Evolutionary conservation across 2,797 vertebrate species (phyloP).

Genomic region (Malurus splendens): DNA sequence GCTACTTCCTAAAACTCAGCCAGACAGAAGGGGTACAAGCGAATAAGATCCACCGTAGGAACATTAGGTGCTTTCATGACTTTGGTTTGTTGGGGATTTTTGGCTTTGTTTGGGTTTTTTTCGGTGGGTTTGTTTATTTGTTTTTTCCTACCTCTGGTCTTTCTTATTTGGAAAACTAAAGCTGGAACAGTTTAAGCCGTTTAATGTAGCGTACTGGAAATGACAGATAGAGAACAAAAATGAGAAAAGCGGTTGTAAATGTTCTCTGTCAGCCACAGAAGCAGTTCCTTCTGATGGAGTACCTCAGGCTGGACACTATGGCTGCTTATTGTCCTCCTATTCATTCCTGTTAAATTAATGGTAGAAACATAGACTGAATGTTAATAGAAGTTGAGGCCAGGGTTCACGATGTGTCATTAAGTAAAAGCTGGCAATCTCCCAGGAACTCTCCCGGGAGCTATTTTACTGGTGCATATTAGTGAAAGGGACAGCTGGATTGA

Average conservation of each 20-base stretch:
- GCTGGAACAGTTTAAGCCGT: not conserved
- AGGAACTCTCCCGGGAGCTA: not conserved
- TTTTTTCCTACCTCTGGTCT: not conserved
- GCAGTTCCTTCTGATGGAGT: not conserved
- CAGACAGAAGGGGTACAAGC: rapidly evolving
- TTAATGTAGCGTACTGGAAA: not conserved
- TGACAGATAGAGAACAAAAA: not conserved
- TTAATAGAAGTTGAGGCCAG: slow-evolving; percentile 43
- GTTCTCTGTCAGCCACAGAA: not conserved
- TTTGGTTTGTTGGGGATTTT: not conserved
- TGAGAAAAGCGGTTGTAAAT: rapidly evolving
- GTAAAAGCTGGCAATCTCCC: slow-evolving; percentile 31
- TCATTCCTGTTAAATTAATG: slow-evolving; percentile 58
- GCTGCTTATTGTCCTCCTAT: slow-evolving; percentile 28
- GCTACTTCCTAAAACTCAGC: not conserved
- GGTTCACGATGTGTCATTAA: slow-evolving; percentile 37
- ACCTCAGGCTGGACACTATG: not conserved
- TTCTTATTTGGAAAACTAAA: not conserved
- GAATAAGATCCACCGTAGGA: not conserved
- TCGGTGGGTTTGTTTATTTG: not conserved
- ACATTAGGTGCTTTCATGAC: not conserved
- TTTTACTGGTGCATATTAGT: not conserved
- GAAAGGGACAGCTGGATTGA: slow-evolving; percentile 17
- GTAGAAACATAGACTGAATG: slow-evolving; percentile 43
- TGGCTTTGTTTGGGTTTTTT: rapidly evolving